These are phyloP conservation scores for Hypsopygia costalis DNA, from an alignment of 2,888 invertebrate genomes.

Conservation along the genomic window DNA sequence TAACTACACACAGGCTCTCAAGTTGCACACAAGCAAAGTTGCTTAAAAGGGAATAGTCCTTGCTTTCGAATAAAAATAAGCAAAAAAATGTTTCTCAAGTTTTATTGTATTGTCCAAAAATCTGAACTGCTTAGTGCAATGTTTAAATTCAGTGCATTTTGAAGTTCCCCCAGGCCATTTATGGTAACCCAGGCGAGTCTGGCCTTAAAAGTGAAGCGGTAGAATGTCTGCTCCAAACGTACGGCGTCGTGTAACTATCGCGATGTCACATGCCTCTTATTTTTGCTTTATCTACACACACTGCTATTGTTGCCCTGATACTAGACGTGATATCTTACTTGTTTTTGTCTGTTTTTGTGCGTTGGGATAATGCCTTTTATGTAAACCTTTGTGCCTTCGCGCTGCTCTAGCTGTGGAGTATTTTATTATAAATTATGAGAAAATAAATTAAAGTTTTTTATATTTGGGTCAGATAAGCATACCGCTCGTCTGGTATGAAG, in stretches of 20 bases:
- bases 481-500: no score
- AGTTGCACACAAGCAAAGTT: no score
- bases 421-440: no score
- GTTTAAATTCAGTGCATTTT: conserved; percentile 5
- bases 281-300: conserved; percentile 6
- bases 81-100: no score
- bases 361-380: not conserved
- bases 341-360: conserved; percentile 6
- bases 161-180: conserved; percentile 21
- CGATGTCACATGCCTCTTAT: conserved; percentile 7
- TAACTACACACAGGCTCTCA: no score
- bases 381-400: conserved; percentile 10
- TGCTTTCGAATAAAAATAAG: no score
- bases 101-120: no score
- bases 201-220: conserved; percentile 54
- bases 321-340: conserved; percentile 4
- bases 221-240: conserved; percentile 36
- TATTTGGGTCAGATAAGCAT: no score
- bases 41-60: no score
- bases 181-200: conserved; percentile 34
- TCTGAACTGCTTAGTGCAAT: no score
- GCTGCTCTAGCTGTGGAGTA: no score
- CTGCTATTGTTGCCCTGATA: conserved; percentile 3
- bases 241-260: not conserved
- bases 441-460: no score